Conservation (phyloP, 2,797 vertebrate species). For the Sebastes glaucus region DNA sequence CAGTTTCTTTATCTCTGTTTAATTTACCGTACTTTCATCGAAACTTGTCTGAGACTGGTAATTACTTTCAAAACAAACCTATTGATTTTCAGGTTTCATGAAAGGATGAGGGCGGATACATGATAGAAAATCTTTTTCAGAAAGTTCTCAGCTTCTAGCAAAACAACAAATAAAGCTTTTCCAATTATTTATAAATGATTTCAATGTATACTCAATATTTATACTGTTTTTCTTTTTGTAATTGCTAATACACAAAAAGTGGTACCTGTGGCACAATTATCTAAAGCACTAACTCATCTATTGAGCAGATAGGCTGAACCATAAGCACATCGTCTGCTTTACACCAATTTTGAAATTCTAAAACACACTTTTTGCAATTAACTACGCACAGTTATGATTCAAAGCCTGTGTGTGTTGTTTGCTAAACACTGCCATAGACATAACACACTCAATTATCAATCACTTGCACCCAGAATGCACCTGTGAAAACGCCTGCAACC, state of each 20-base stretch:
- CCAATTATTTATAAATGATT: background rate
- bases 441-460: background rate
- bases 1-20: background rate
- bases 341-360: background rate
- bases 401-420: background rate
- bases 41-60: background rate
- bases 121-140: background rate
- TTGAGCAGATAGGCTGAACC: background rate
- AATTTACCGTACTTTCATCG: background rate
- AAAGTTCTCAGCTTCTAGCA: background rate
- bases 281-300: too few relatives aligned
- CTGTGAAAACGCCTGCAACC: background rate
- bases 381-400: background rate
- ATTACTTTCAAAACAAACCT: background rate
- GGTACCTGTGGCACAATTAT: background rate
- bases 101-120: background rate
- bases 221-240: background rate
- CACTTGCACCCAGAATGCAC: background rate
- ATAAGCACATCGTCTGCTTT: background rate
- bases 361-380: background rate
- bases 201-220: fast-evolving
- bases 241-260: background rate
- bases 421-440: background rate
- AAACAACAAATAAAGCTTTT: background rate
- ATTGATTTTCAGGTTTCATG: background rate